Conservation (phyloP, 2,113 vertebrate genomes). For the Upupa epops region DNA sequence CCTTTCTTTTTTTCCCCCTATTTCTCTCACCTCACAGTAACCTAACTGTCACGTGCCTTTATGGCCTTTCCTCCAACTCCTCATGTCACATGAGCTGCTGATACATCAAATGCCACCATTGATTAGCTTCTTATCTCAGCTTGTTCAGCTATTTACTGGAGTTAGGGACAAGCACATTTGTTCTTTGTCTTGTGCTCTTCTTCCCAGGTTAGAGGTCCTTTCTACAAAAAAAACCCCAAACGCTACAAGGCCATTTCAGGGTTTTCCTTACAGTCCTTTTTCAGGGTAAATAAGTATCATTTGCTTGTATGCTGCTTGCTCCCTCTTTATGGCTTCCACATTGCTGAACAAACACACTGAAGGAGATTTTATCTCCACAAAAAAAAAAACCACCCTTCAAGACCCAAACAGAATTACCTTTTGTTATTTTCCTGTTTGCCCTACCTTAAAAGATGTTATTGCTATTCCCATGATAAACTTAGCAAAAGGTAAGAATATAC, state of each 20-base stretch:
- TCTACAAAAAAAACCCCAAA: neutral
- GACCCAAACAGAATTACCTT: neutral
- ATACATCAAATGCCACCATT: conserved; percentile 8
- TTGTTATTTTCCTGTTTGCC: neutral
- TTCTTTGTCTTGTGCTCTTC: neutral
- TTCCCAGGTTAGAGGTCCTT: neutral
- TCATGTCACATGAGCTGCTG: conserved; percentile 36
- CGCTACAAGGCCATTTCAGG: neutral
- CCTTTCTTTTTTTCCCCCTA: neutral
- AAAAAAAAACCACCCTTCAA: neutral
- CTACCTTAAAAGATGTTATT: neutral
- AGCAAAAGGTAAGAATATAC: neutral
- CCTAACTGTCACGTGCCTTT: neutral
- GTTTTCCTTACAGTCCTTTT: neutral
- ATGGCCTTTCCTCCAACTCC: neutral
- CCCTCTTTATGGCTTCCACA: neutral
- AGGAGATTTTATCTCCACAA: neutral
- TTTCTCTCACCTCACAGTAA: conserved; percentile 24
- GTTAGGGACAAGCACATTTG: neutral
- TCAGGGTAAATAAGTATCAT: neutral
- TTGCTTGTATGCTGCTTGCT: neutral
- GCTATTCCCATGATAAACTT: neutral
- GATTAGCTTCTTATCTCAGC: conserved; percentile 39
- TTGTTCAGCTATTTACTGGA: conserved; percentile 9
- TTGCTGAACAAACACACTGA: neutral